A percentile compares a stretch with the other conserved stretches of the same genome.
phyloP scores from a whole-genome alignment of 2,113 vertebrate species.

The Crypturellus undulatus region DNA sequence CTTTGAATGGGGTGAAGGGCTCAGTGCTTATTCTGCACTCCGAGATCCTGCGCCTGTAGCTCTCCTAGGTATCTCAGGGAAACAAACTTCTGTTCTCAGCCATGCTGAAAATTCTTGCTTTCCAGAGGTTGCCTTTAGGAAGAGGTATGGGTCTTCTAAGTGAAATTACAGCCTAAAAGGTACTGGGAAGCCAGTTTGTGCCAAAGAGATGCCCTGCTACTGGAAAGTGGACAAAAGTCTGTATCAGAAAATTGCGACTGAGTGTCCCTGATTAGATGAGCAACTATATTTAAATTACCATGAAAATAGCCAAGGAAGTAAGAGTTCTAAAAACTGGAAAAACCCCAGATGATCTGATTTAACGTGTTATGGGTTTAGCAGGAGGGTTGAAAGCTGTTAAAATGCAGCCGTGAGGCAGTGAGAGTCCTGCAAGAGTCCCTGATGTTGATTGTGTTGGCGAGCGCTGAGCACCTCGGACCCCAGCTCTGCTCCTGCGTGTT shows the following conservation, averaged over 20 bases:
- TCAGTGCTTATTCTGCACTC: background rate
- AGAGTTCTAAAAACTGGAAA: background rate
- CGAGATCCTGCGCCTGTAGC: rapidly evolving
- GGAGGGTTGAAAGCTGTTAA: background rate
- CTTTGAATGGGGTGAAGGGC: background rate
- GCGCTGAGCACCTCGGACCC: too few species aligned
- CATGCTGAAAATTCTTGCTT: background rate
- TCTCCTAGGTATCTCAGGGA: background rate
- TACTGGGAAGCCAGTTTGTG: background rate
- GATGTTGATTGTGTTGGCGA: background rate
- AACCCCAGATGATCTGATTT: too few species aligned
- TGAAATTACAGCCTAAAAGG: background rate
- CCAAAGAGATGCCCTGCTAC: too few species aligned
- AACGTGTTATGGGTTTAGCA: background rate
- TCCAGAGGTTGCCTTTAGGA: background rate
- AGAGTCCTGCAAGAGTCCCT: background rate
- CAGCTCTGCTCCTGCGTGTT: background rate
- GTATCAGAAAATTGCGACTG: background rate
- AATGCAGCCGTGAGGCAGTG: background rate
- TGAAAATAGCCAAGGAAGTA: background rate
- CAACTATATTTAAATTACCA: background rate
- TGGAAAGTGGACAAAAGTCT: too few species aligned
- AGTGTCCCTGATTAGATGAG: background rate
- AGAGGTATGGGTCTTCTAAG: background rate
- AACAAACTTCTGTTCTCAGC: background rate